These are phyloP conservation scores for Megatriorchis doriae DNA, from an alignment of 2,113 vertebrate genomes.

Conservation along the genomic window DNA sequence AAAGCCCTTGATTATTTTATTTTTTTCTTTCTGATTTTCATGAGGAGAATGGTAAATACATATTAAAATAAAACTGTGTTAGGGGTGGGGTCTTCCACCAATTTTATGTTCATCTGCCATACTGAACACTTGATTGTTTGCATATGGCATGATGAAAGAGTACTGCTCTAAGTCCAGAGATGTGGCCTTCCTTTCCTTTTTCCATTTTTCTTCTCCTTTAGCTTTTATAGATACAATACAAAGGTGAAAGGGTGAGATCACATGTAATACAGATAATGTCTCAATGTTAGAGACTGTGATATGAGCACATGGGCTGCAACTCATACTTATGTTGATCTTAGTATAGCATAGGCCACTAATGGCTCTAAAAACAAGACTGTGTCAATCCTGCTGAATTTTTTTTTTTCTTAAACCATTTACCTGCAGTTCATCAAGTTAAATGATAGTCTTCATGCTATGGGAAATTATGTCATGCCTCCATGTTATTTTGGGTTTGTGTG, in stretches of 20 bases:
- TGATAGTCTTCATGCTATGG: rapidly evolving
- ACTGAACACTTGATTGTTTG: not conserved
- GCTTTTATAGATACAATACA: not conserved
- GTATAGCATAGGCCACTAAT: not conserved
- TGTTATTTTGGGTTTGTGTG: too few species aligned
- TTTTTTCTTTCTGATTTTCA: not conserved
- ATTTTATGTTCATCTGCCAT: not conserved
- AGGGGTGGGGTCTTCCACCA: rapidly evolving
- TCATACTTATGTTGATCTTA: not conserved
- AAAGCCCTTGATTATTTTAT: not conserved
- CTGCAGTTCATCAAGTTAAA: not conserved
- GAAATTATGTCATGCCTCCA: not conserved
- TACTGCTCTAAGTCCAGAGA: not conserved
- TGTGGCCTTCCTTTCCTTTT: not conserved
- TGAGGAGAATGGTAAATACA: not conserved
- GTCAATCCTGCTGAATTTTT: rapidly evolving
- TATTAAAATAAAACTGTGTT: not conserved
- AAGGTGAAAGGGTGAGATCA: not conserved
- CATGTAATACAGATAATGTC: not conserved
- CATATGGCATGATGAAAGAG: rapidly evolving
- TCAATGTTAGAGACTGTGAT: not conserved
- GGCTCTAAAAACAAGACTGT: not conserved
- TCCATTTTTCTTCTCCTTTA: not conserved
- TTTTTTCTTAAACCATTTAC: not conserved
- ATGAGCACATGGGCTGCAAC: not conserved